Evolutionary conservation across 1,140 invertebrate genomes (phyloP).

Genomic region (Andricus grossulariae): DNA sequence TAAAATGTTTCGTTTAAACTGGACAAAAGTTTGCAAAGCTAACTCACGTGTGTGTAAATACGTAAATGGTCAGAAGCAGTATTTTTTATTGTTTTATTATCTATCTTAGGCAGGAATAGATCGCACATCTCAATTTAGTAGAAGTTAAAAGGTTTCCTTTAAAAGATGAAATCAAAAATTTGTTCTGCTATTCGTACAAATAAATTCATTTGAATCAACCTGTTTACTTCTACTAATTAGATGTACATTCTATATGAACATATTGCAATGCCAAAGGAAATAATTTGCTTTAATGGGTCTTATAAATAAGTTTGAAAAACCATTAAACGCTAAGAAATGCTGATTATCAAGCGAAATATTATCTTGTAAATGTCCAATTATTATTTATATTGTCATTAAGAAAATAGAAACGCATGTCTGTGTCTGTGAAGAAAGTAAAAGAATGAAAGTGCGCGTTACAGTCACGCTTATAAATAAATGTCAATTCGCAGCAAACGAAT

Average conservation of each 20-base stretch:
- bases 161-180: background rate
- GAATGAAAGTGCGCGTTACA: constrained; percentile 35
- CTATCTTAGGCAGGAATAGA: constrained; percentile 50
- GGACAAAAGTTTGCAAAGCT: constrained; percentile 37
- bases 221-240: constrained; percentile 44
- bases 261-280: constrained; percentile 46
- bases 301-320: too few species aligned
- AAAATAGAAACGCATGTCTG: constrained; percentile 22
- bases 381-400: constrained; percentile 24
- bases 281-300: constrained; percentile 37
- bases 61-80: constrained; percentile 45
- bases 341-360: background rate
- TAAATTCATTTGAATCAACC: background rate
- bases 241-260: constrained; percentile 2
- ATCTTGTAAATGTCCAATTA: constrained; percentile 36
- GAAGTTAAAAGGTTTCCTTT: constrained; percentile 13
- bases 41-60: constrained; percentile 44
- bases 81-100: constrained; percentile 61
- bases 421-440: constrained; percentile 38
- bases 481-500: constrained; percentile 7
- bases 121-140: background rate
- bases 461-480: constrained; percentile 32
- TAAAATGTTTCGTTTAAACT: constrained; percentile 39
- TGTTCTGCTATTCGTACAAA: background rate
- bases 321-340: too few species aligned